Percentiles rank a stretch among this genome's conserved stretches.
These are phyloP conservation scores for Cichladusa arquata DNA, from an alignment of 2,113 vertebrate species.

Conservation along the genomic window DNA sequence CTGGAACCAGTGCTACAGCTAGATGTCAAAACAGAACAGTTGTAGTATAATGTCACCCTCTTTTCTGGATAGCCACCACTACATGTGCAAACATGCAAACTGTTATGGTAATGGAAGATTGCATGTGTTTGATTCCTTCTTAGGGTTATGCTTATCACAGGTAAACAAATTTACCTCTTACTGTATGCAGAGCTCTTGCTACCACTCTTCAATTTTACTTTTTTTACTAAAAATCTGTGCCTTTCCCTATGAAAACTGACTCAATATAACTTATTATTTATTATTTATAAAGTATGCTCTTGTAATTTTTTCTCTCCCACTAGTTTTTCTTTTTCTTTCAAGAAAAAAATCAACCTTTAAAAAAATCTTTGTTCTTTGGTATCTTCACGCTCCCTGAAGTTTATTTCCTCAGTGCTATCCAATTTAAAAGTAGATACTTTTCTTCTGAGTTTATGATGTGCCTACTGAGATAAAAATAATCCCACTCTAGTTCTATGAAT, in stretches of 20 bases:
- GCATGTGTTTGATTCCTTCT: not conserved
- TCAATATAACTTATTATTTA: not conserved
- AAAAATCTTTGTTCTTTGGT: not conserved
- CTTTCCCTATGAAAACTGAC: not conserved
- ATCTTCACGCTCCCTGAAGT: not conserved
- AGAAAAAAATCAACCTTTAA: not conserved
- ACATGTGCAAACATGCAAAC: not conserved
- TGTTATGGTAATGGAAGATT: not conserved
- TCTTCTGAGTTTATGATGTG: not conserved
- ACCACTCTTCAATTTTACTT: not conserved
- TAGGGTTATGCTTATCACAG: not conserved
- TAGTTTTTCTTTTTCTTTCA: not conserved
- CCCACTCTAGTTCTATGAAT: not conserved
- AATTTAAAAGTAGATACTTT: not conserved
- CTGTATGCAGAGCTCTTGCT: not conserved
- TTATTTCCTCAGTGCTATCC: not conserved
- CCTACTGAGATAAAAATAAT: conserved; percentile 41
- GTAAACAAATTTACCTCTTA: not conserved
- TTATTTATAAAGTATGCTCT: not conserved
- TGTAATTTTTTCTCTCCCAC: not conserved
- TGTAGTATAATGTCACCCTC: not conserved
- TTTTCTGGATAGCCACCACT: not conserved
- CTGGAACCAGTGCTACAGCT: not conserved
- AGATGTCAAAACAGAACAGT: not conserved
- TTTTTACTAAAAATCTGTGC: not conserved